phyloP scores from a whole-genome alignment of 1,140 invertebrate species.

The Arion vulgaris region DNA sequence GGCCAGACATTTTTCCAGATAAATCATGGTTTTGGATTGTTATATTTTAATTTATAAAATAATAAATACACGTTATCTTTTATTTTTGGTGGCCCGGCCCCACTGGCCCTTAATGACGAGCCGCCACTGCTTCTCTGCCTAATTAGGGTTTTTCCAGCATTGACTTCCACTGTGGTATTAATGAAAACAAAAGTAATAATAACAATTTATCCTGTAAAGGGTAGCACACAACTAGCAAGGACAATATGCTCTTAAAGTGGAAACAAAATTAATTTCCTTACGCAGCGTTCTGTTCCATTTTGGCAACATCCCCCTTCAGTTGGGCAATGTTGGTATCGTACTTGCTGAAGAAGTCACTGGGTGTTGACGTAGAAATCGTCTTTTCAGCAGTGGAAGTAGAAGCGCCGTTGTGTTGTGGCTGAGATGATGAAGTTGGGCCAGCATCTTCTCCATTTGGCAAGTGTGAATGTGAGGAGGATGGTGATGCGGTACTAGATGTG shows the following conservation, averaged over 20 bases:
- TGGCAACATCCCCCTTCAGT: slow-evolving; percentile 60
- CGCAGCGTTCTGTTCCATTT: slow-evolving; percentile 55
- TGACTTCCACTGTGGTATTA: too few relatives aligned
- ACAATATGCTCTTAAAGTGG: neutral
- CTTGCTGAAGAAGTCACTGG: slow-evolving; percentile 61
- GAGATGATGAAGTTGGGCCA: neutral
- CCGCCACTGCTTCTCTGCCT: too few relatives aligned
- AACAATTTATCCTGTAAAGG: too few relatives aligned
- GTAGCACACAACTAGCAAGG: too few relatives aligned
- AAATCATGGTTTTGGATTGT: too few relatives aligned
- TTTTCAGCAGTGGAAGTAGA: neutral
- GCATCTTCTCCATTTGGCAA: slow-evolving; percentile 1
- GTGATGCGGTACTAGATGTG: neutral
- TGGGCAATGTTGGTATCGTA: slow-evolving; percentile 61
- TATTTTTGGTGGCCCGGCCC: too few relatives aligned
- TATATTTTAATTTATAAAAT: too few relatives aligned
- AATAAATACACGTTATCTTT: too few relatives aligned
- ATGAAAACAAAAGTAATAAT: too few relatives aligned
- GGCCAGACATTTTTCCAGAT: too few relatives aligned
- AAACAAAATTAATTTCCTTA: slow-evolving; percentile 22
- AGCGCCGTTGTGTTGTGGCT: neutral
- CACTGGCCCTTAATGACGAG: too few relatives aligned
- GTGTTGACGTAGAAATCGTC: slow-evolving; percentile 22
- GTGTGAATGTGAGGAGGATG: neutral
- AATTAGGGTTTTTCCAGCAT: too few relatives aligned